phyloP scores from a whole-genome alignment of 2,888 invertebrate genomes.

The Apamea sordens region DNA sequence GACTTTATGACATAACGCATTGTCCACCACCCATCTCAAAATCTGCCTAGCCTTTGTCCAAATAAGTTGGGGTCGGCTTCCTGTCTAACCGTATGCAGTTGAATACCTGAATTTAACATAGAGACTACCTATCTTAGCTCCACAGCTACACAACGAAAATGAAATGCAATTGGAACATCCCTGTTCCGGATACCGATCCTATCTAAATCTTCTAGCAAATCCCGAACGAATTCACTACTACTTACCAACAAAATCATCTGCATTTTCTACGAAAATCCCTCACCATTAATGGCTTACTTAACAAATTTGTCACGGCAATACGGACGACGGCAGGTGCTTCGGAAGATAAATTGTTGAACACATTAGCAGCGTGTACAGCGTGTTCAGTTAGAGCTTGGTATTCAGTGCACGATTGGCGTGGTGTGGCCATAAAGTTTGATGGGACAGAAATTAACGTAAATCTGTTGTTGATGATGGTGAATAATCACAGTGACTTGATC shows the following conservation, averaged over 20 bases:
- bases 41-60: neutral
- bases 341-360: conserved; percentile 52
- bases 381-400: conserved; percentile 38
- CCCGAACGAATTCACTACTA: conserved; percentile 9
- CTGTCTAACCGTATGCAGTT: neutral
- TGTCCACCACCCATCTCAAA: neutral
- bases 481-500: neutral
- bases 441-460: neutral
- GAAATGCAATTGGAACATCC: no score
- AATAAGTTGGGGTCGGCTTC: neutral
- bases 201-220: neutral
- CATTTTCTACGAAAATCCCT: conserved; percentile 2
- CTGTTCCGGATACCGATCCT: neutral
- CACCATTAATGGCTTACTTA: conserved; percentile 21
- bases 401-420: conserved; percentile 25
- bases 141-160: no score
- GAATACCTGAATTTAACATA: neutral
- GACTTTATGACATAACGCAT: neutral
- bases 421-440: conserved; percentile 25
- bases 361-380: conserved; percentile 45
- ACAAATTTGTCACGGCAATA: conserved; percentile 42
- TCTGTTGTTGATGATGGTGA: neutral
- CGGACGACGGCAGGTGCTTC: conserved; percentile 43
- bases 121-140: neutral
- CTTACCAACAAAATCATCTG: conserved; percentile 1